Evolutionary conservation across 2,888 invertebrate species (phyloP).

Genomic region (Aproaerema taeniolella): DNA sequence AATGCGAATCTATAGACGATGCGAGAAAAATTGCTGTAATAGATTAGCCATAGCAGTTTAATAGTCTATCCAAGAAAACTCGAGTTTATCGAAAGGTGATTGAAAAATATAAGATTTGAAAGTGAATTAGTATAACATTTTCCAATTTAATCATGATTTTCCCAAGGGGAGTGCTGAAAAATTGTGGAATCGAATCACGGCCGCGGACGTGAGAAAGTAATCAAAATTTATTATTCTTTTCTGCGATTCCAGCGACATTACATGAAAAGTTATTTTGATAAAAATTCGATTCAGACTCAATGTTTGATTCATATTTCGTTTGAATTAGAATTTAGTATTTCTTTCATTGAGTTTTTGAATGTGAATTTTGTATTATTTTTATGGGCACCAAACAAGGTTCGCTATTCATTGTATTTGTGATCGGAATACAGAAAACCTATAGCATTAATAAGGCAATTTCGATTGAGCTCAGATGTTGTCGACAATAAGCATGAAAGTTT

Average conservation of each 20-base stretch:
- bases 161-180: slow-evolving; percentile 48
- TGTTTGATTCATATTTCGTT: slow-evolving; percentile 29
- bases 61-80: background rate
- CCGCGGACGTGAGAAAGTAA: slow-evolving; percentile 69
- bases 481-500: slow-evolving; percentile 19
- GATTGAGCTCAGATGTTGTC: background rate
- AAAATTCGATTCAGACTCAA: slow-evolving; percentile 35
- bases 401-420: slow-evolving; percentile 8
- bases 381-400: slow-evolving; percentile 1
- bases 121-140: slow-evolving; percentile 35
- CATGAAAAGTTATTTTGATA: slow-evolving; percentile 48
- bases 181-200: slow-evolving; percentile 69
- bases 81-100: background rate
- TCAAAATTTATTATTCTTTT: slow-evolving; percentile 71
- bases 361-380: background rate
- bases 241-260: slow-evolving; percentile 53
- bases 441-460: background rate
- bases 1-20: too few relatives aligned
- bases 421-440: background rate
- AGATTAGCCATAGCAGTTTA: too few relatives aligned
- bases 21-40: too few relatives aligned
- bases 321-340: background rate
- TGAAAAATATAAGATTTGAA: slow-evolving; percentile 9
- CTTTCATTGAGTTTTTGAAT: background rate
- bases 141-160: slow-evolving; percentile 61